These are phyloP conservation scores for Habropoda laboriosa DNA, from an alignment of 1,140 invertebrate species.

Conservation along the genomic window DNA sequence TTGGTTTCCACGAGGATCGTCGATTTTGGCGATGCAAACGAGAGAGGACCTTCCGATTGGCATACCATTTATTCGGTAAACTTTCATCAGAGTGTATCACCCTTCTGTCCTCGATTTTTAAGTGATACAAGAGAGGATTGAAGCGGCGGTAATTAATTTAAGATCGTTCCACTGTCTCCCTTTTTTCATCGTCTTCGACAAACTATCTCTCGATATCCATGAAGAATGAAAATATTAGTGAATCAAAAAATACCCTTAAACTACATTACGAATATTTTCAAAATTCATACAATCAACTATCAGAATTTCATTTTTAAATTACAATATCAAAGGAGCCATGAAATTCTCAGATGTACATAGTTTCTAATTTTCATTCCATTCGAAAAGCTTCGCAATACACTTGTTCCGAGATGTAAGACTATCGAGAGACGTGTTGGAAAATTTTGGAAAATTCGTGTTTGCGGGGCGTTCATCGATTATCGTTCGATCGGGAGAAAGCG, in stretches of 20 bases:
- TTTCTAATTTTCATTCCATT: too few species aligned
- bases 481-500: neutral
- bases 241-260: neutral
- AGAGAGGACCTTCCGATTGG: constrained; percentile 19
- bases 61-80: constrained; percentile 4
- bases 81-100: constrained; percentile 18
- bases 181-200: constrained; percentile 8
- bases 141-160: constrained; percentile 37
- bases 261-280: too few species aligned
- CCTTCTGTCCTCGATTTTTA: constrained; percentile 52
- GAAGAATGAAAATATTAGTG: neutral
- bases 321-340: too few species aligned
- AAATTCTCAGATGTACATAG: too few species aligned
- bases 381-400: too few species aligned
- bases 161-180: constrained; percentile 23
- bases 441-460: neutral
- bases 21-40: neutral
- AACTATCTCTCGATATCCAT: neutral
- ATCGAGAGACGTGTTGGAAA: too few species aligned
- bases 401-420: too few species aligned
- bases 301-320: too few species aligned
- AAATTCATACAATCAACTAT: too few species aligned
- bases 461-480: neutral
- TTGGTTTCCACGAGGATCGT: neutral
- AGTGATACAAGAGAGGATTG: constrained; percentile 32